A percentile compares a stretch with the other conserved stretches of the same genome.
These are phyloP conservation scores for Anguilla marmorata DNA, from an alignment of 2,797 vertebrate genomes.

Conservation along the genomic window DNA sequence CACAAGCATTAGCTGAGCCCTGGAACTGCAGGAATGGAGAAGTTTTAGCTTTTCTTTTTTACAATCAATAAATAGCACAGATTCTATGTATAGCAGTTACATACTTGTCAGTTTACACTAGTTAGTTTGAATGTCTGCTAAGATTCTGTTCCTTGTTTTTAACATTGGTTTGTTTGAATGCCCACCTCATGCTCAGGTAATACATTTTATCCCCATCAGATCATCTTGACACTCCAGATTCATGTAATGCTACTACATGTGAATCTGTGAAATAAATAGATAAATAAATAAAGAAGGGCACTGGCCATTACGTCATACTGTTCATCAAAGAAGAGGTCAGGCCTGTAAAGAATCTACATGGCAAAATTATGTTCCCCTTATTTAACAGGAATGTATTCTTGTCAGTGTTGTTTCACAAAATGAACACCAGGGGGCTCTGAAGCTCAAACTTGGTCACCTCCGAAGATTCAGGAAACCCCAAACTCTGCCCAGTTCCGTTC, in stretches of 20 bases:
- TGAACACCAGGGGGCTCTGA: constrained; percentile 26
- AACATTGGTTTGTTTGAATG: neutral
- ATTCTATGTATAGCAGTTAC: neutral
- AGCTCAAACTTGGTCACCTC: neutral
- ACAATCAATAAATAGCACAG: neutral
- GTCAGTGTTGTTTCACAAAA: neutral
- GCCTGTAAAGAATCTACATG: neutral
- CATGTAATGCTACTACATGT: neutral
- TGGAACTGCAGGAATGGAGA: neutral
- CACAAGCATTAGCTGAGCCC: neutral
- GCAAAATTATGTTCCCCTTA: neutral
- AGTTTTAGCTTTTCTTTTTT: neutral
- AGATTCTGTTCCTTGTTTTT: neutral
- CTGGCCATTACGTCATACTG: neutral
- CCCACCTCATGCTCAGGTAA: neutral
- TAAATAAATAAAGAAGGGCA: neutral
- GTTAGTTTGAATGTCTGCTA: neutral
- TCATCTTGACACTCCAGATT: neutral
- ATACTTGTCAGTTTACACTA: neutral
- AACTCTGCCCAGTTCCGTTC: constrained; percentile 25
- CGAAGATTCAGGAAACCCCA: constrained; percentile 25
- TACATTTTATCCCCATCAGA: neutral
- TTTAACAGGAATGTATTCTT: neutral
- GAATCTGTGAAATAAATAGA: neutral
- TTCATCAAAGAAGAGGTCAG: neutral